These are phyloP conservation scores for Ceuthmochares aereus DNA, from an alignment of 2,113 vertebrate species.

Conservation along the genomic window DNA sequence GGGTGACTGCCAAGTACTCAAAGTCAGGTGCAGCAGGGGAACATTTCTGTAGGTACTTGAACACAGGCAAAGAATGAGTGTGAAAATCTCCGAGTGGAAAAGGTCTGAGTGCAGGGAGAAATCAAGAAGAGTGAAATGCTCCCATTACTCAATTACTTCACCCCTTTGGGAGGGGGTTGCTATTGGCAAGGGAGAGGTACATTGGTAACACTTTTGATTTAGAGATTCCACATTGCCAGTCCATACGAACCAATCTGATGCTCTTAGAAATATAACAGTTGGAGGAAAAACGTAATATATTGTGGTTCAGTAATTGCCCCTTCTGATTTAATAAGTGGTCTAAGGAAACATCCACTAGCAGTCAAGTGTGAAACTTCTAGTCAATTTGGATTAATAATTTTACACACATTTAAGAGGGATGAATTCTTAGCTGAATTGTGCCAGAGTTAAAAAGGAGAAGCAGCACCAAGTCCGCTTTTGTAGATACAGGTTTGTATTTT, in stretches of 20 bases:
- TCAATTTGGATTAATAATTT: not conserved
- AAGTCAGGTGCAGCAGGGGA: not conserved
- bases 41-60: not conserved
- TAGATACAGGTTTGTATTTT: not conserved
- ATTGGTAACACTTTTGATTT: not conserved
- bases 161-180: not conserved
- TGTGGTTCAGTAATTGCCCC: not conserved
- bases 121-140: not conserved
- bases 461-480: not conserved
- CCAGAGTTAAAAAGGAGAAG: not conserved
- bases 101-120: not conserved
- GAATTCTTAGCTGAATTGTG: not conserved
- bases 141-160: not conserved
- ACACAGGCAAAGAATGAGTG: not conserved
- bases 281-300: not conserved
- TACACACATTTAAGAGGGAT: not conserved
- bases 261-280: not conserved
- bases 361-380: not conserved
- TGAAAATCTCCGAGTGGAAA: not conserved
- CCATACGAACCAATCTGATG: not conserved
- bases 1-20: not conserved
- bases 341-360: not conserved
- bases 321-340: not conserved
- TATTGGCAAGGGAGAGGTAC: accelerated
- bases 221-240: not conserved